A percentile compares a stretch with the other conserved stretches of the same genome.
These are phyloP conservation scores for Scaptomyza tumidula DNA, from an alignment of 2,888 invertebrate species.

Conservation along the genomic window DNA sequence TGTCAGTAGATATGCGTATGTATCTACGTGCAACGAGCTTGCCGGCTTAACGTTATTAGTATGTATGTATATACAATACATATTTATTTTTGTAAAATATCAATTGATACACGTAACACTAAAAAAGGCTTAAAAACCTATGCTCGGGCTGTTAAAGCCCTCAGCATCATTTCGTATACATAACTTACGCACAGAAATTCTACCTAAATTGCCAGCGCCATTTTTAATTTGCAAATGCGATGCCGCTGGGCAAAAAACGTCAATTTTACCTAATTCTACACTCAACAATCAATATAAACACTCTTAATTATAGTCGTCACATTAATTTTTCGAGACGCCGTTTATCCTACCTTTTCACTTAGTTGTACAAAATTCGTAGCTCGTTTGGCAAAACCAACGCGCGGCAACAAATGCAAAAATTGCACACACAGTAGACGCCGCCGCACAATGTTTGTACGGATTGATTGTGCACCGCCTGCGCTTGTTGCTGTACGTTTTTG, in stretches of 20 bases:
- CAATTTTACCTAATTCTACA: background rate
- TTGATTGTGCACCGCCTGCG: background rate
- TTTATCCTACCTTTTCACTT: conserved; percentile 52
- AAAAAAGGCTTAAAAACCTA: background rate
- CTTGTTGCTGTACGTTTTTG: background rate
- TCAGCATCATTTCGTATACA: conserved; percentile 37
- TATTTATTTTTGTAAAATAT: background rate
- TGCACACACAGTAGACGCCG: conserved; percentile 48
- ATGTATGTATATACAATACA: background rate
- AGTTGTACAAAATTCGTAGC: conserved; percentile 9
- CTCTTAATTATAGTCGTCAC: background rate
- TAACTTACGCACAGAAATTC: conserved; percentile 35
- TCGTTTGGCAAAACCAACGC: conserved; percentile 23
- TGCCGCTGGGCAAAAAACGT: conserved; percentile 34
- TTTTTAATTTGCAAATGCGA: conserved; percentile 72
- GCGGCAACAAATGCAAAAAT: conserved; percentile 49
- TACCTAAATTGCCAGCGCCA: conserved; percentile 69
- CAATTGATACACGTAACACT: background rate
- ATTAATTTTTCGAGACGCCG: background rate
- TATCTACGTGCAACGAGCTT: background rate
- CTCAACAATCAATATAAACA: background rate
- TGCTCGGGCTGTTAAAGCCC: no score
- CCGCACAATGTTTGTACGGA: conserved; percentile 41
- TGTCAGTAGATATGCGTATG: background rate
- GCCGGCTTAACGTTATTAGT: conserved; percentile 21